Conservation (phyloP, 1,140 invertebrate genomes). For the Samia ricini region DNA sequence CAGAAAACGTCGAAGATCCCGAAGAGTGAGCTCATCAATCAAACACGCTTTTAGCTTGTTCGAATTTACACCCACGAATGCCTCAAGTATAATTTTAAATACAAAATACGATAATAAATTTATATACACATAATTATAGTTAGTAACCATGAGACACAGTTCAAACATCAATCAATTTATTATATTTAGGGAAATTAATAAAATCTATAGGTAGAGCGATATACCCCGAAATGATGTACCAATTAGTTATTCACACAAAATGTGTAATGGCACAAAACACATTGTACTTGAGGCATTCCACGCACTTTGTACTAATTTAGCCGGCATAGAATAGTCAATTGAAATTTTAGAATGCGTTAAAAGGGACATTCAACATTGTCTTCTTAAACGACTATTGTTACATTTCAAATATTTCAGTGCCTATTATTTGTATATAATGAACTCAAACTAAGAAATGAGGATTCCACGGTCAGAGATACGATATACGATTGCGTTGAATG, state of each 20-base stretch:
- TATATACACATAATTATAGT: too few relatives aligned
- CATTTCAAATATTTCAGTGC: slow-evolving; percentile 52
- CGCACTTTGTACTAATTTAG: slow-evolving; percentile 52
- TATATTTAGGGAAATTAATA: too few relatives aligned
- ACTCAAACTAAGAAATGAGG: slow-evolving; percentile 13
- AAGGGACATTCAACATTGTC: slow-evolving; percentile 13
- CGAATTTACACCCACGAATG: slow-evolving; percentile 28
- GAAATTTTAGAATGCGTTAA: slow-evolving; percentile 6
- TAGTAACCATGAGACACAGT: too few relatives aligned
- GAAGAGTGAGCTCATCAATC: slow-evolving; percentile 47
- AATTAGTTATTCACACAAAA: too few relatives aligned
- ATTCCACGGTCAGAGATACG: slow-evolving; percentile 61
- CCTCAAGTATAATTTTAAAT: slow-evolving; percentile 36
- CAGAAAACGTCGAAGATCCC: slow-evolving; percentile 69
- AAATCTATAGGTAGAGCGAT: too few relatives aligned
- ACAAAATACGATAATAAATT: too few relatives aligned
- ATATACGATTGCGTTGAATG: slow-evolving; percentile 57
- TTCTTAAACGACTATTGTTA: slow-evolving; percentile 28
- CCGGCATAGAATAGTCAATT: slow-evolving; percentile 32
- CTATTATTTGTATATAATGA: slow-evolving; percentile 59
- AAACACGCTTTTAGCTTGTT: slow-evolving; percentile 37
- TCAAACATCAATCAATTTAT: too few relatives aligned
- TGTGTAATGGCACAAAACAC: neutral
- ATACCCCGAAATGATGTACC: too few relatives aligned
- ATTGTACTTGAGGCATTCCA: slow-evolving; percentile 41